Evolutionary conservation across 2,797 vertebrate genomes (phyloP), one percentile per base, ranked within the genome.

Genomic region (Rhinoraja longicauda): DNA sequence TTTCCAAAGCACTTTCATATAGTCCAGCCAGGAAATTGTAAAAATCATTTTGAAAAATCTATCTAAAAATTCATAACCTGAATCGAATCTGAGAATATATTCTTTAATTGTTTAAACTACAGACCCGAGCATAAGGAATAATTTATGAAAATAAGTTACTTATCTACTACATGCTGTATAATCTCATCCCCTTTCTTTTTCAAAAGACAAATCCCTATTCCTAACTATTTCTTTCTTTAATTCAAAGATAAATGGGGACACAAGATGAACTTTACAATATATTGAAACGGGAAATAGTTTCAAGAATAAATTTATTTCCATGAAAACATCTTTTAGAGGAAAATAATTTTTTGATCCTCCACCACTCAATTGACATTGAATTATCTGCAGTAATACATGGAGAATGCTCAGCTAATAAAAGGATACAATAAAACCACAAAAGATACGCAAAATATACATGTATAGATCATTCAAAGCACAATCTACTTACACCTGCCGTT

Each of bases 401-500:
- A 84, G 21, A 26, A 84, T 26, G 19, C 17, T 45, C 45, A 45
- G 45, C 2, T 45, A 45, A 45, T 3, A 2, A 45, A 45, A 45
- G 45, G 45, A 45, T 45, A 45, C 45, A 45, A 45, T 45, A 45
- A 4, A 45, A 45, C 59, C 84, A 67, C n/a, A 64, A n/a, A 21
- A 36, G 36, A 67, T 64, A 19, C 84, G 67, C n/a, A 64, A n/a
- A 21, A 36, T 36, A 67, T 64, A 19, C 39, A 67, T 36, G 36
- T 84, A 78, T 10, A 32, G 59, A 39, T 59, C 6, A 79, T 72
- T 70, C 32, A 70, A 26, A 78, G 21, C 93, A 93, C n/a, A 53
- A 39, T 12, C n/a, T 93, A 95, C 96, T 96, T 94, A 96, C 95
- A 96, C 94, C 95, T 96, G 95, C 13, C 94, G 94, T 93, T 96